phyloP scores from a whole-genome alignment of 2,888 invertebrate species.

The Acanthosepion lycidas region DNA sequence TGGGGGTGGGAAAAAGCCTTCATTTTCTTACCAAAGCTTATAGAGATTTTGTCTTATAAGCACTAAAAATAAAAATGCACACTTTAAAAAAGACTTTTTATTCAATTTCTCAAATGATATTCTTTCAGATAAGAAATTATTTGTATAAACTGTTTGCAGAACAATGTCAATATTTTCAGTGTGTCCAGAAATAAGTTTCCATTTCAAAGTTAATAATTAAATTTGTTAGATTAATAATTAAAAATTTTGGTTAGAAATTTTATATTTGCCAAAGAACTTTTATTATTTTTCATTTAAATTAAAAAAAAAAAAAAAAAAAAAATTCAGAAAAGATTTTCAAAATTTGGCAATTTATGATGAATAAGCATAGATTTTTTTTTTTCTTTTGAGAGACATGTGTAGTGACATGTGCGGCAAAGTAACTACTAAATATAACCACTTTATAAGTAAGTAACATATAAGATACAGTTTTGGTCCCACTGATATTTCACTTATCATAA shows the following conservation, averaged over 20 bases:
- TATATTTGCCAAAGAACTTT: background rate
- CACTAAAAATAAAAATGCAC: no score
- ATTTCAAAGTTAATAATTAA: background rate
- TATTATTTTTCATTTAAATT: background rate
- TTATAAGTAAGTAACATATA: background rate
- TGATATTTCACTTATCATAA: background rate
- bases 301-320: background rate
- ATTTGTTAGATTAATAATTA: background rate
- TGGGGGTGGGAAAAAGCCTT: background rate
- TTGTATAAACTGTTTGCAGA: background rate
- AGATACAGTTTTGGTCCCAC: background rate
- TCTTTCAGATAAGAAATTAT: background rate
- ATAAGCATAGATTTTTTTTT: background rate
- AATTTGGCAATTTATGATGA: background rate
- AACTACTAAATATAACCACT: conserved; percentile 1
- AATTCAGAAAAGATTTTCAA: background rate
- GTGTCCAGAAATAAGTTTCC: background rate
- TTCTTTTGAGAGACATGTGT: background rate
- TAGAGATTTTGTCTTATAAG: no score
- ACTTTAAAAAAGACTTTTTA: background rate
- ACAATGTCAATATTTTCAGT: background rate
- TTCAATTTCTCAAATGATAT: background rate
- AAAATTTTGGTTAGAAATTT: background rate
- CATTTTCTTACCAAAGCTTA: background rate
- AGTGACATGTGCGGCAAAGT: conserved; percentile 4